phyloP scores from a whole-genome alignment of 2,888 invertebrate species.

The Macrophya alboannulata region DNA sequence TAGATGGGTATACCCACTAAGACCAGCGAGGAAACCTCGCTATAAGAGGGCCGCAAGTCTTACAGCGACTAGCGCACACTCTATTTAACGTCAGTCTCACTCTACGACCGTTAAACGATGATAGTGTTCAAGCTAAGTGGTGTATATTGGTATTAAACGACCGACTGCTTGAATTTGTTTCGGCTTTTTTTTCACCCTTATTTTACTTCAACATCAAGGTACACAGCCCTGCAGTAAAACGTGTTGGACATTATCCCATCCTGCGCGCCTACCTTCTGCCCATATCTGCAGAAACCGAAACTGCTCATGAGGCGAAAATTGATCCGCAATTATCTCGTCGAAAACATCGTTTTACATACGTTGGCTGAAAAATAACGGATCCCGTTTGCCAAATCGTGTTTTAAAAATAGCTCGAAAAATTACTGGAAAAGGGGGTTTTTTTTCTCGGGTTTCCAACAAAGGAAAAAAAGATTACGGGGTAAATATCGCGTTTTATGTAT shows the following conservation, averaged over 20 bases:
- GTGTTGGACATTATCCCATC: not conserved
- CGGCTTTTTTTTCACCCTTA: conserved; percentile 1
- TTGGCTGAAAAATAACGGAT: not conserved
- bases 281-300: not conserved
- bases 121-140: conserved; percentile 31
- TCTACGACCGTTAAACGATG: conserved; percentile 12
- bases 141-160: conserved; percentile 33
- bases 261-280: not conserved
- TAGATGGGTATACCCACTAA: not conserved
- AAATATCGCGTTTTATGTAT: not conserved
- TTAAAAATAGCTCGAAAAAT: not conserved
- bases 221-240: not conserved
- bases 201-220: not conserved
- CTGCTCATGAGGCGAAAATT: conserved; percentile 18
- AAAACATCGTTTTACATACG: not conserved
- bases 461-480: not conserved
- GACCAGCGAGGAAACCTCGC: not conserved
- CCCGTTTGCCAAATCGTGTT: not conserved
- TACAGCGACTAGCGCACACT: conserved; percentile 1
- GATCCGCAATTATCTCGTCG: conserved; percentile 27
- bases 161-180: conserved; percentile 10
- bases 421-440: not conserved
- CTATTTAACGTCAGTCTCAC: conserved; percentile 25
- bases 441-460: too few relatives aligned
- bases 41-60: conserved; percentile 33